Base-by-base conservation (phyloP, 2,888 invertebrate species). In the Lobophora halterata region DNA sequence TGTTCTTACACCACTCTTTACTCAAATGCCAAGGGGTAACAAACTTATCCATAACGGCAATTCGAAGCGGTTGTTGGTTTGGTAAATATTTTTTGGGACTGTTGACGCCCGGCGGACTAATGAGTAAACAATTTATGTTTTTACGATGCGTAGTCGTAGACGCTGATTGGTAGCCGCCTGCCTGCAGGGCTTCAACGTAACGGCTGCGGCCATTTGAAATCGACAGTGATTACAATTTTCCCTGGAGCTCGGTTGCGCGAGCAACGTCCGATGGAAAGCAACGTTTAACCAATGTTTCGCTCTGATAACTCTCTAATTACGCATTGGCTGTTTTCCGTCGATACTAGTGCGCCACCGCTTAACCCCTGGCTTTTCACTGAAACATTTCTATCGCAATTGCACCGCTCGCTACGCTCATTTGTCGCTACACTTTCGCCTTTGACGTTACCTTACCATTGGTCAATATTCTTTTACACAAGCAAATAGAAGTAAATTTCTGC, bases 161-260 rank as follows among this genome's bases (percentile, higher is more conserved):
- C 31, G 36, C 42, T 71, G 71, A 70, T 71, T 71, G 14, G 3
- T 3, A 3, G 14, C 14, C 14, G 31, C 20, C 19, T 13, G 71
- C 67, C n/a, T 67, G 61, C 68, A 64, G 32, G 62, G 67, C 70
- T 68, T 71, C 65, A 71, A 73, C 65, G 74, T 72, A 74, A 65
- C 60, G 61, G 71, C 72, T 71, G 71, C 75, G 66, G 73, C 69
- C 67, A 65, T 77, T 81, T 75, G 85, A 86, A 87, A 87, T 83
- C 83, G 85, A 86, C 81, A 87, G 86, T 87, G 85, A 82, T 85
- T 85, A 79, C 82, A 77, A 85, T 82, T 86, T 86, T 82, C 86
- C 85, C 83, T 80, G 76, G 74, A 76, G 76, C 74, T 68, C 67
- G 68, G 67, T 77, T 78, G 81, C 79, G 77, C 80, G 78, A 81